phyloP scores from a whole-genome alignment of 2,888 invertebrate genomes.

The Branchipolynoe longqiensis region DNA sequence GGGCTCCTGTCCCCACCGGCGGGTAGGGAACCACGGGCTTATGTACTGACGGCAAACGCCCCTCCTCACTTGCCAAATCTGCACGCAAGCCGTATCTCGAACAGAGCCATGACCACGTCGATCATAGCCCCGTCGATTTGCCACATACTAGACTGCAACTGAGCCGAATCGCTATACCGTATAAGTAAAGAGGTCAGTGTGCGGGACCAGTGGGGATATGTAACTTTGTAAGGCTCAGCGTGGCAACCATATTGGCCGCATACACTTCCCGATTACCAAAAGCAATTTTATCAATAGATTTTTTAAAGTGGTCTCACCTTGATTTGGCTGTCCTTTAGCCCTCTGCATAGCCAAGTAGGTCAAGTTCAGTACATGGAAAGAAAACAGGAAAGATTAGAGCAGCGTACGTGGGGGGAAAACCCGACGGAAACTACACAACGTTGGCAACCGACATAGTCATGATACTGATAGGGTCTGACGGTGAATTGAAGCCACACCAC shows the following conservation, averaged over 20 bases:
- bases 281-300: neutral
- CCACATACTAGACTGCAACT: neutral
- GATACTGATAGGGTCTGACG: no score
- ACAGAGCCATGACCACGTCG: neutral
- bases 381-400: conserved; percentile 65
- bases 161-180: neutral
- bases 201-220: neutral
- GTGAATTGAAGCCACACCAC: conserved; percentile 10
- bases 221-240: no score
- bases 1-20: neutral
- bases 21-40: no score
- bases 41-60: no score
- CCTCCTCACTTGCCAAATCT: no score
- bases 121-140: neutral
- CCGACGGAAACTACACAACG: conserved; percentile 24
- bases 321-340: conserved; percentile 79
- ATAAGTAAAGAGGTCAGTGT: conserved; percentile 28
- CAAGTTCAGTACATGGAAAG: conserved; percentile 70
- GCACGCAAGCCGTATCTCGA: neutral
- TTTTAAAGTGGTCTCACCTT: conserved; percentile 72
- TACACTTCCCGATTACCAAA: conserved; percentile 19
- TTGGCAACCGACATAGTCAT: conserved; percentile 21
- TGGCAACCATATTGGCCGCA: conserved; percentile 54
- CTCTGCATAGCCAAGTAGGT: conserved; percentile 68
- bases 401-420: neutral